phyloP scores from a whole-genome alignment of 2,888 invertebrate genomes.

The Sturmia bella region DNA sequence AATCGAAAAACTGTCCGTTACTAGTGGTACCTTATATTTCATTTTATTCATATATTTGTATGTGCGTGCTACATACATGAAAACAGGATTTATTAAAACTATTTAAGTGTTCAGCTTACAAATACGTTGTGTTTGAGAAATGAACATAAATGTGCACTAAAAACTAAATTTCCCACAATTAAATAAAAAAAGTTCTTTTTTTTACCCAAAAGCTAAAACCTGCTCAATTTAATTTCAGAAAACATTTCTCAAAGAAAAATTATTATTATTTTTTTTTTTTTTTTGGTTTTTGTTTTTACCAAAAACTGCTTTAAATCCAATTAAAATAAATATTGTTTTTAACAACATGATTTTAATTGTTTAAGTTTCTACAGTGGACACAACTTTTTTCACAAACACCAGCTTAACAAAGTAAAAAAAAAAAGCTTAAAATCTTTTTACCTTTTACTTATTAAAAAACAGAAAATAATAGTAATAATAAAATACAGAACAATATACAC shows the following conservation, averaged over 20 bases:
- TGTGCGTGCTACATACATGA: not conserved
- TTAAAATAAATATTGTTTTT: conserved; percentile 55
- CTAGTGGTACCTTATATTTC: too few species aligned
- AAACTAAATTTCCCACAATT: too few species aligned
- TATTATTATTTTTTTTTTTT: not conserved
- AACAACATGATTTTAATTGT: conserved; percentile 52
- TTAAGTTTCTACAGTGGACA: conserved; percentile 29
- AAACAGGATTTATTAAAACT: too few species aligned
- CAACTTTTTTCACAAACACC: conserved; percentile 20
- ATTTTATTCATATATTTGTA: too few species aligned
- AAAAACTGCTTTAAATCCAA: conserved; percentile 55
- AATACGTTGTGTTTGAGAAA: too few species aligned
- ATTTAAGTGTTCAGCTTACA: too few species aligned
- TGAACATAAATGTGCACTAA: too few species aligned
- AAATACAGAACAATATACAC: not conserved
- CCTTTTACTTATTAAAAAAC: conserved; percentile 6
- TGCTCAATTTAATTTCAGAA: not conserved
- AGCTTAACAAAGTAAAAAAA: not conserved
- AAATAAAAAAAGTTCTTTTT: not conserved
- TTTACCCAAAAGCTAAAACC: not conserved
- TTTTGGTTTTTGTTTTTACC: not conserved
- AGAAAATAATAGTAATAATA: too few species aligned
- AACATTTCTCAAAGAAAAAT: conserved; percentile 9
- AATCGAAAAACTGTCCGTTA: too few species aligned
- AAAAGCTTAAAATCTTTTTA: conserved; percentile 10